These are phyloP conservation scores for Scelioninae gen. 2 DNA, from an alignment of 2,888 invertebrate species.

Conservation along the genomic window DNA sequence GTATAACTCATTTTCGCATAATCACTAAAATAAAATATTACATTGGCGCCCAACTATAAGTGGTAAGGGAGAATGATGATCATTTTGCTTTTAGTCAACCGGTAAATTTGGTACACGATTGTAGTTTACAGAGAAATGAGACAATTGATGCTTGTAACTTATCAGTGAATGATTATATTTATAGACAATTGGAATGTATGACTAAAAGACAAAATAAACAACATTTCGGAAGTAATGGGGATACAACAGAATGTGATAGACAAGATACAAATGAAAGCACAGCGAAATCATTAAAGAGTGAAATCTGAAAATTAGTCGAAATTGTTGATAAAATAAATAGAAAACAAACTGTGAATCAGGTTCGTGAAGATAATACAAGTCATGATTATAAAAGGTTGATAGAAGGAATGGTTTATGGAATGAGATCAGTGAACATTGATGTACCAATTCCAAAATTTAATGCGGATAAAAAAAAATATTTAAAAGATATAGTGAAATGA, in stretches of 20 bases:
- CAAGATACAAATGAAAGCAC: not conserved
- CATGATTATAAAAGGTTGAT: conserved; percentile 9
- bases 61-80: not conserved
- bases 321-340: conserved; percentile 1
- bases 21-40: conserved; percentile 29
- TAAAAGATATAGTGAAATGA: conserved; percentile 39
- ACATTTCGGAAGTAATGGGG: not conserved
- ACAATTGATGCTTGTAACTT: not conserved
- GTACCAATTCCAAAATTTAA: conserved; percentile 29
- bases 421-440: conserved; percentile 25
- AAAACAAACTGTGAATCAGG: not conserved
- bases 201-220: conserved; percentile 10
- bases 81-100: conserved; percentile 14
- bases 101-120: not conserved
- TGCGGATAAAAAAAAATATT: conserved; percentile 5
- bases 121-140: not conserved
- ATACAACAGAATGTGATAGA: not conserved
- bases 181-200: not conserved
- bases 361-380: not conserved
- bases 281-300: too few relatives aligned
- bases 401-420: conserved; percentile 11
- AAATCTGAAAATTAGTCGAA: conserved; percentile 3
- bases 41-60: conserved; percentile 36
- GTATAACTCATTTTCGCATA: too few relatives aligned
- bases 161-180: not conserved